Percentiles rank a stretch among this genome's conserved stretches.
Conservation (phyloP, 2,888 invertebrate genomes). For the Himalopsyche japonica region DNA sequence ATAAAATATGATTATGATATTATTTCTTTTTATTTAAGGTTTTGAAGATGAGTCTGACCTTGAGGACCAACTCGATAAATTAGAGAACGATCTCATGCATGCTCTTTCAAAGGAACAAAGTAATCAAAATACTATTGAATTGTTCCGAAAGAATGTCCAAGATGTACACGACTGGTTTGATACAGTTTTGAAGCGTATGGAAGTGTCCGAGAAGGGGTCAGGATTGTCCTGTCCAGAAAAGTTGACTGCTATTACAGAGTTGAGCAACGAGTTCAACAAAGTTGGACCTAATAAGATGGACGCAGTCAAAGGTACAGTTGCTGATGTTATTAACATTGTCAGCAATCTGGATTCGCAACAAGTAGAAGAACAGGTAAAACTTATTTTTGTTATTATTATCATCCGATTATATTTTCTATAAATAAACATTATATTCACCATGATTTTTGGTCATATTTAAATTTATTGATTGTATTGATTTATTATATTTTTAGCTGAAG, state of each 20-base stretch:
- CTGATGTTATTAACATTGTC: constrained; percentile 75
- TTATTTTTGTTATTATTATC: neutral
- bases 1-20: neutral
- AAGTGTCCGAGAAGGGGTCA: constrained; percentile 81
- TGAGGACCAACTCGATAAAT: constrained; percentile 70
- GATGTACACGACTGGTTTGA: constrained; percentile 84
- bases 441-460: neutral
- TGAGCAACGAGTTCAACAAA: constrained; percentile 74
- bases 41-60: constrained; percentile 71
- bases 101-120: constrained; percentile 76
- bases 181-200: constrained; percentile 76
- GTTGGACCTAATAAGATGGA: constrained; percentile 73
- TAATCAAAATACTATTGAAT: constrained; percentile 76
- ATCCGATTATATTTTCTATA: neutral
- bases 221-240: constrained; percentile 82
- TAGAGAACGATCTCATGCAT: constrained; percentile 71
- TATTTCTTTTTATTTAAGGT: constrained; percentile 44
- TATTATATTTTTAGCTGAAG: constrained; percentile 62
- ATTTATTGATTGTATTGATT: too few relatives aligned
- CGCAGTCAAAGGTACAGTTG: constrained; percentile 70
- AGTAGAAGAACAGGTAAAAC: constrained; percentile 77
- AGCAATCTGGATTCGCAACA: constrained; percentile 89
- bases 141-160: constrained; percentile 74
- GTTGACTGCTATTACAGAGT: constrained; percentile 71
- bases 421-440: neutral